These are phyloP conservation scores for Cryptus viduatorius DNA, from an alignment of 2,888 invertebrate species.

Conservation along the genomic window DNA sequence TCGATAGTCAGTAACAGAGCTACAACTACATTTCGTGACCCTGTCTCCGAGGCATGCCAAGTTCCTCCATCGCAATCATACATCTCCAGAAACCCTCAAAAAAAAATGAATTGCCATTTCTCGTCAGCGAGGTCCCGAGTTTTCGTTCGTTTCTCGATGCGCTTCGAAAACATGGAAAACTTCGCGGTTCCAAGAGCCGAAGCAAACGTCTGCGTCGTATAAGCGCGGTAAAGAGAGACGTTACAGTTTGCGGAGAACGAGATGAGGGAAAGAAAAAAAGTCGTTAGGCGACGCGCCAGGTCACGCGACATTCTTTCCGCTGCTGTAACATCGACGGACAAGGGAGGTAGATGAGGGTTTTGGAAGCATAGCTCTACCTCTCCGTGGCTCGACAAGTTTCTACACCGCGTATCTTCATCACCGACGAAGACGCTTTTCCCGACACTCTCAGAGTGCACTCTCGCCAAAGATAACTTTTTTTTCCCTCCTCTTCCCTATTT, in stretches of 20 bases:
- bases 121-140: too few relatives aligned
- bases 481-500: too few relatives aligned
- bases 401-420: too few relatives aligned
- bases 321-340: conserved; percentile 9
- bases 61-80: too few relatives aligned
- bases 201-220: neutral
- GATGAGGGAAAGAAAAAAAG: conserved; percentile 46
- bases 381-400: too few relatives aligned
- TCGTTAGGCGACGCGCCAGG: conserved; percentile 66
- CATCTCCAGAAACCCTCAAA: too few relatives aligned
- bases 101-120: too few relatives aligned
- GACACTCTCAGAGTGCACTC: too few relatives aligned
- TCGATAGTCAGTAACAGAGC: conserved; percentile 33
- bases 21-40: conserved; percentile 1
- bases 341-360: neutral
- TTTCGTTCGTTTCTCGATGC: too few relatives aligned
- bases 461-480: too few relatives aligned
- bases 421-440: too few relatives aligned
- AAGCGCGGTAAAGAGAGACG: neutral
- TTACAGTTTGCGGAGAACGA: neutral
- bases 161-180: too few relatives aligned
- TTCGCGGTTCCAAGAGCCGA: neutral
- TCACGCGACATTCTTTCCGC: conserved; percentile 18
- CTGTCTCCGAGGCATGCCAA: neutral
- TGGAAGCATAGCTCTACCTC: neutral